Percentiles rank a stretch among this genome's conserved stretches.
phyloP scores from a whole-genome alignment of 2,113 vertebrate genomes.

The Pipa parva region DNA sequence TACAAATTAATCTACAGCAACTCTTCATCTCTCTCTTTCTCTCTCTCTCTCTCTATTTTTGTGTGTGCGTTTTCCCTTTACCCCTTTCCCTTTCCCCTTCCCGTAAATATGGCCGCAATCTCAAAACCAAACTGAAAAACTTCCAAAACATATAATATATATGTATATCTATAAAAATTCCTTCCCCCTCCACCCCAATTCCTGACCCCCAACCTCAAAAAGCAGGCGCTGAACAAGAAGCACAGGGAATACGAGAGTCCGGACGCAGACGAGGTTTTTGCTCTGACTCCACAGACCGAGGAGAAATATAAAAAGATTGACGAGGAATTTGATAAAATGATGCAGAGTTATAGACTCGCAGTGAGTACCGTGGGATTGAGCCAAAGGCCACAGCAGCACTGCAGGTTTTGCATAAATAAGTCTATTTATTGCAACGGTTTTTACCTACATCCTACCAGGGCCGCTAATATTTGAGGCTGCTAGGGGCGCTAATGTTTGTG shows the following conservation, averaged over 20 bases:
- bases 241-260: conserved; percentile 97
- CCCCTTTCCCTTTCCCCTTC: not conserved
- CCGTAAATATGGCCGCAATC: not conserved
- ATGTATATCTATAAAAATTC: too few relatives aligned
- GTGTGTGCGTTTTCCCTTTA: conserved; percentile 45
- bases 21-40: conserved; percentile 58
- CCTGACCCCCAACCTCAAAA: conserved; percentile 45
- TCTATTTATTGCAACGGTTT: too few relatives aligned
- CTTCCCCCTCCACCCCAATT: conserved; percentile 14
- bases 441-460: too few relatives aligned
- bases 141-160: conserved; percentile 1
- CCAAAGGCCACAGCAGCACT: conserved; percentile 52
- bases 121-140: conserved; percentile 10
- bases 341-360: conserved; percentile 99
- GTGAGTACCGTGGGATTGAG: conserved; percentile 81
- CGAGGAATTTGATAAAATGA: conserved; percentile 99
- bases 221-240: conserved; percentile 97
- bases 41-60: conserved; percentile 46
- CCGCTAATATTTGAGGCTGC: too few relatives aligned
- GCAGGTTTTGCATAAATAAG: conserved; percentile 8
- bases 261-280: conserved; percentile 91
- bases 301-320: conserved; percentile 99
- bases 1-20: conserved; percentile 54
- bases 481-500: too few relatives aligned
- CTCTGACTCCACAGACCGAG: conserved; percentile 95